Base-by-base conservation (phyloP, 2,888 invertebrate species). In the Ectemnius continuus region DNA sequence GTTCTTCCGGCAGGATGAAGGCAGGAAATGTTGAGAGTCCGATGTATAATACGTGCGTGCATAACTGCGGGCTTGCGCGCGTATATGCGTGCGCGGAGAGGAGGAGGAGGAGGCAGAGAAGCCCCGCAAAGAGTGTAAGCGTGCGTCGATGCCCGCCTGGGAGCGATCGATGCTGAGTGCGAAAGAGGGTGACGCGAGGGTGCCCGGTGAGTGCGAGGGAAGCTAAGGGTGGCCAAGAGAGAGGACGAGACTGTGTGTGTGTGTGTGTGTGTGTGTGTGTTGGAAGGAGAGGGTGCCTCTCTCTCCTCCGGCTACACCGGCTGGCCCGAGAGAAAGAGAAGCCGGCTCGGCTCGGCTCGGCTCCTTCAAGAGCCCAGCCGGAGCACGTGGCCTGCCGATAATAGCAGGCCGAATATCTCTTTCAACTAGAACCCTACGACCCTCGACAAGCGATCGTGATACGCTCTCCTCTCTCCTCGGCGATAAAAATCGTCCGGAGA, bases 151-250 rank as follows among this genome's bases (percentile, higher is more conserved):
- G 52, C 52, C 52, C 52, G 52, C 14, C 52, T 36, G 36, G 52
- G 8, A 5, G n/a, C n/a, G 52, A 52, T 52, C 52, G 52, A 52
- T 52, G 52, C 52, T 16, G 52, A 52, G 52, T 52, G 52, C 52
- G 52, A 52, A 52, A 52, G 52, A 52, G 52, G 52, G 52, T 52
- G 52, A 52, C 52, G 52, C 52, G 52, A 52, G 52, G n/a, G 52
- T 52, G 52, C 52, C 11, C 2, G 5, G 52, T 11, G 52, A 16
- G 52, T 52, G 36, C 36, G 8, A 11, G 36, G 36, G 36, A 36
- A 16, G 52, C 52, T 52, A 52, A 52, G 52, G 52, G 52, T 14
- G 11, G 14, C 52, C 16, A 14, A 14, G 16, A 52, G 52, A 16
- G 52, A 16, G 52, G 52, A 14, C 16, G 16, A 52, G 16, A 16